Evolutionary conservation across 1,140 invertebrate species (phyloP).

Genomic region (Bombus polaris): DNA sequence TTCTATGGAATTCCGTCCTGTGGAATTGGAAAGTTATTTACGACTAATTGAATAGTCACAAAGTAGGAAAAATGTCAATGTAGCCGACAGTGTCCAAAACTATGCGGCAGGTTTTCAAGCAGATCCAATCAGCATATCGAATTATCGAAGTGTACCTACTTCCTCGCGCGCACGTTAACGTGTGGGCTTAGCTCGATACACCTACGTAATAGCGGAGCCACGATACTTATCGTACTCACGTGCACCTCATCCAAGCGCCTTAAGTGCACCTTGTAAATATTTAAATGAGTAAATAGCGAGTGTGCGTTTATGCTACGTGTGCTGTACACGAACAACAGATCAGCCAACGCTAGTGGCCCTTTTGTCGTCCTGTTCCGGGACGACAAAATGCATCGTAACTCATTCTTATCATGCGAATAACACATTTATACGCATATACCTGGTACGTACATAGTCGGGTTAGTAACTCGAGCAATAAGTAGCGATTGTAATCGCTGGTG

Average conservation of each 20-base stretch:
- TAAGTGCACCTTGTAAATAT: constrained; percentile 54
- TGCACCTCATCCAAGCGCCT: constrained; percentile 32
- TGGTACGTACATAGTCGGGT: neutral
- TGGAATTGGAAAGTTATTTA: neutral
- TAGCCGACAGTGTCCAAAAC: neutral
- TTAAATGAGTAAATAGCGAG: constrained; percentile 44
- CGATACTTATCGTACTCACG: constrained; percentile 45
- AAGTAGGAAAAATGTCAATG: neutral
- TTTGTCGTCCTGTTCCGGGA: constrained; percentile 42
- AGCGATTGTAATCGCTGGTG: neutral
- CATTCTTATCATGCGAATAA: constrained; percentile 41
- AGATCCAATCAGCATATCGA: constrained; percentile 19
- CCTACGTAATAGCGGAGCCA: constrained; percentile 39
- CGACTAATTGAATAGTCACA: neutral
- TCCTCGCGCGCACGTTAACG: neutral
- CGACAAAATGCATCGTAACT: constrained; percentile 46
- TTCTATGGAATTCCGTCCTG: neutral
- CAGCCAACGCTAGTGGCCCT: constrained; percentile 20
- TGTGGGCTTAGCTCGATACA: constrained; percentile 14
- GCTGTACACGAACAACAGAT: constrained; percentile 26
- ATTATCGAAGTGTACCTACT: constrained; percentile 19
- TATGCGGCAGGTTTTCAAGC: neutral
- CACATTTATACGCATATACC: neutral
- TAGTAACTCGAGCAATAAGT: constrained; percentile 7
- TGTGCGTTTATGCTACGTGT: constrained; percentile 11